Evolutionary conservation across 2,113 vertebrate genomes (phyloP).

Genomic region (Sciurus niger): DNA sequence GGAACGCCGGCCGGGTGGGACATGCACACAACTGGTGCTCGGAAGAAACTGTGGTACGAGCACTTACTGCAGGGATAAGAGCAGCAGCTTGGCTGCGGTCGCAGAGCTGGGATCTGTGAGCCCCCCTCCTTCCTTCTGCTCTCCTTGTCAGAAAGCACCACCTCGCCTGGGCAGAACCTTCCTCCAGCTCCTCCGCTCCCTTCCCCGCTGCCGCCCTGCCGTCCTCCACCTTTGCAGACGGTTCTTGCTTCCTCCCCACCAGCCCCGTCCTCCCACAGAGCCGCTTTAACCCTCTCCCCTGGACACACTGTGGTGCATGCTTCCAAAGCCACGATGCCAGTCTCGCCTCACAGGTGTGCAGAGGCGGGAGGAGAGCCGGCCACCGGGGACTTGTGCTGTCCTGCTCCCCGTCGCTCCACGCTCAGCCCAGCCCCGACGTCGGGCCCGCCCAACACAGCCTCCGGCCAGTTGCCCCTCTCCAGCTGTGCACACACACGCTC

Average conservation of each 20-base stretch:
- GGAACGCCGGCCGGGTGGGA: not conserved
- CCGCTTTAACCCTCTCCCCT: not conserved
- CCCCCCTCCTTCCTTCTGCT: not conserved
- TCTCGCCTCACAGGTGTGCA: not conserved
- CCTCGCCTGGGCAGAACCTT: not conserved
- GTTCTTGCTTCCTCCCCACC: not conserved
- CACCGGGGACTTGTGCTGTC: not conserved
- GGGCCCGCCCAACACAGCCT: not conserved
- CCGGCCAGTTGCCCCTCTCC: not conserved
- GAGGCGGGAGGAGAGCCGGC: not conserved
- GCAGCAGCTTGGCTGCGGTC: not conserved
- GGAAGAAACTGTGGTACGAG: not conserved
- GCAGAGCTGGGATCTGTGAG: not conserved
- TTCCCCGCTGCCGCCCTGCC: not conserved
- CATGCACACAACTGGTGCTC: not conserved
- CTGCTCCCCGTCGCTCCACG: too few species aligned
- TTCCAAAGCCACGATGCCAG: not conserved
- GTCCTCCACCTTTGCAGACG: not conserved
- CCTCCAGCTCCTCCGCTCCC: not conserved
- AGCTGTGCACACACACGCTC: fast-evolving
- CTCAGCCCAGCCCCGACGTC: too few species aligned
- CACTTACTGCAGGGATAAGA: not conserved
- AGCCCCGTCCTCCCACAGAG: not conserved
- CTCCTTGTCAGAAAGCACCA: not conserved
- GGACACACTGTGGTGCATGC: not conserved